A percentile compares a stretch with the other conserved stretches of the same genome.
Conservation (phyloP, 2,113 vertebrate genomes). For the Dasyornis broadbenti region DNA sequence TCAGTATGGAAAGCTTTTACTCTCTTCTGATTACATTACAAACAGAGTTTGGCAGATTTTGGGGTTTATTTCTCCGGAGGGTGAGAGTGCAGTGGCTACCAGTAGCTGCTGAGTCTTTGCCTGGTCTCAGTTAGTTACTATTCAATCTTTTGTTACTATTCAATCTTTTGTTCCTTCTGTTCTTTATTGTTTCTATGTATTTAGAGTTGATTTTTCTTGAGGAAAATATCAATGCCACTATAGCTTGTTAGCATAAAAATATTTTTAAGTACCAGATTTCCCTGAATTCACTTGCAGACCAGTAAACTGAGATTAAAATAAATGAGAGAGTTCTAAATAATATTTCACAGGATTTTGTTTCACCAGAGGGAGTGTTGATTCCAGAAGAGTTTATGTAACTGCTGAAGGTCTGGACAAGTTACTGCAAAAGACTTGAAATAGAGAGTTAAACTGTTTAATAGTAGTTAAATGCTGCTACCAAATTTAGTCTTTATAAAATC, state of each 20-base stretch:
- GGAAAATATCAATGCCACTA: neutral
- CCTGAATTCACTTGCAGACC: neutral
- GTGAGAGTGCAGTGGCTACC: neutral
- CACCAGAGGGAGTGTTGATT: neutral
- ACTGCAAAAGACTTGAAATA: neutral
- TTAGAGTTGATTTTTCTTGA: neutral
- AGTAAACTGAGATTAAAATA: neutral
- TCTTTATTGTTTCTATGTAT: neutral
- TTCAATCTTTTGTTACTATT: neutral
- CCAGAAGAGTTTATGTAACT: neutral
- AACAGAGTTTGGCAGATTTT: neutral
- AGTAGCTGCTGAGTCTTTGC: neutral
- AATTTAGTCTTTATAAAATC: slow-evolving; percentile 7
- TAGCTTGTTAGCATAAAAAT: neutral
- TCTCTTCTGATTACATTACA: neutral
- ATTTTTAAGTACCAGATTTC: neutral
- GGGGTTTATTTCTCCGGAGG: neutral
- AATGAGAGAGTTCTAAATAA: neutral
- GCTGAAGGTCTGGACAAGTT: neutral
- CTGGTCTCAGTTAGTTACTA: neutral
- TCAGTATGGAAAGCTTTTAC: neutral
- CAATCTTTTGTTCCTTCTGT: neutral
- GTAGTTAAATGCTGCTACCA: neutral
- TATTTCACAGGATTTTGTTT: neutral
- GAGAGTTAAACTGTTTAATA: neutral